Evolutionary conservation across 2,113 vertebrate species (phyloP), one percentile per base, ranked within the genome.

Genomic region (Albula glossodonta): DNA sequence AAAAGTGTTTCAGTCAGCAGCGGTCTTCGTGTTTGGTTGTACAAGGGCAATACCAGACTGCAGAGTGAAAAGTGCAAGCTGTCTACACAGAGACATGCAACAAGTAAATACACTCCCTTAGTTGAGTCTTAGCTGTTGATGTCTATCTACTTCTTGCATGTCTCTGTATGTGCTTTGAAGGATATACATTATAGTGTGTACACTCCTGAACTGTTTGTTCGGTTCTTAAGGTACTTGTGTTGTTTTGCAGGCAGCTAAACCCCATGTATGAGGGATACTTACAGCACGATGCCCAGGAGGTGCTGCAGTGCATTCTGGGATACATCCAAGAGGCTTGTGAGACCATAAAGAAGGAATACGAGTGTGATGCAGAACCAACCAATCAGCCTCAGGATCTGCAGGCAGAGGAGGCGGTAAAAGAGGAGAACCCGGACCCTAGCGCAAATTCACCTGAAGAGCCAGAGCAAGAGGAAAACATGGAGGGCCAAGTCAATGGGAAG

Each of bases 181-280:
- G 31, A 41, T 41, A 41, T 41, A 41, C 31, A 41, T 41, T 41
- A 41, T 41, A 41, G 31, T 41, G 31, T 41, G 31, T 41, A 41
- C 31, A 41, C 31, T 41, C 31, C 31, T 41, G 31, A 41, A 41
- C 31, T 41, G 31, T 41, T 41, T 41, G 31, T 79, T 77, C 13
- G 70, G 22, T 77, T 50, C 82, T 51, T 48, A 17, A 53, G 2
- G 8, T 82, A 78, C 82, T 50, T 15, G 25, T 86, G 13, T 87
- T 87, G 50, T 56, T 15, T 87, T 53, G 5, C 91, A 99, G 98
- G 94, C 97, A 97, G 89, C 96, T 99, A 87, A 99, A 99, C 92
- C 97, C 98, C 17, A 99, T 99, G 98, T 99, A 99, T 25, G 98
- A 99, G 90, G 98, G 98, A 52, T 98, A 97, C 91, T 94, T 99